Evolutionary conservation across 2,113 vertebrate species (phyloP), one percentile per base, ranked within the genome.

Genomic region (Oryzias celebensis): DNA sequence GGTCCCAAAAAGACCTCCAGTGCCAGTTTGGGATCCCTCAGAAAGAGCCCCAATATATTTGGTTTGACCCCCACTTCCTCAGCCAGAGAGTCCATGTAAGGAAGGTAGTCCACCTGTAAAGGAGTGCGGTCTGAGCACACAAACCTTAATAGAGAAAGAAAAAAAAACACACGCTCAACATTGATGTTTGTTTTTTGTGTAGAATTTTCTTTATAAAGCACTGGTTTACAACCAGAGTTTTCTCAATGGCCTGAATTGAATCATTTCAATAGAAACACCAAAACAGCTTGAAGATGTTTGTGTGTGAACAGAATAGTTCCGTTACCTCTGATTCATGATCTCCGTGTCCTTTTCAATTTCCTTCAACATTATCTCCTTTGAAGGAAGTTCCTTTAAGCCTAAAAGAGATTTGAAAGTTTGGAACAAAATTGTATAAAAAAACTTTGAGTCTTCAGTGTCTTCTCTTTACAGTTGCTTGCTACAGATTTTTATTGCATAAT

Each of bases 1-100:
- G 96, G 96, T 3, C 94, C 96, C 0, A 94, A 88, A 48, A 94
- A 86, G 60, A 94, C 23, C 4, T 88, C 78, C 75, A 92, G 78
- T 0, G 90, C 94, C 64, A 96, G 75, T 23, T 10, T 80, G 49
- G 95, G 93, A 26, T 98, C 95, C 0, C 22, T 91, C 42, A 95
- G 60, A 57, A 98, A 67, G 53, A 98, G 85, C 58, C 63, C 42
- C 0, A 58, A 24, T 31, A 96, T 0, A 0, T 63, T 95, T 71
- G 96, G 95, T 57, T 86, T 90, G 0, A 85, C 68, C 0, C 94
- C 93, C 0, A 95, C 50, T 73, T 86, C 82, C 0, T 60, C 51
- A 0, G 94, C 94, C 0, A 98, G 53, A 12, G 89, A 87, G 52
- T 95, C 94, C 12, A 86, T n/a, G 78, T 96, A 95, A 52, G 84